Base-by-base conservation (phyloP, 2,797 vertebrate genomes). In the Antrozous pallidus region DNA sequence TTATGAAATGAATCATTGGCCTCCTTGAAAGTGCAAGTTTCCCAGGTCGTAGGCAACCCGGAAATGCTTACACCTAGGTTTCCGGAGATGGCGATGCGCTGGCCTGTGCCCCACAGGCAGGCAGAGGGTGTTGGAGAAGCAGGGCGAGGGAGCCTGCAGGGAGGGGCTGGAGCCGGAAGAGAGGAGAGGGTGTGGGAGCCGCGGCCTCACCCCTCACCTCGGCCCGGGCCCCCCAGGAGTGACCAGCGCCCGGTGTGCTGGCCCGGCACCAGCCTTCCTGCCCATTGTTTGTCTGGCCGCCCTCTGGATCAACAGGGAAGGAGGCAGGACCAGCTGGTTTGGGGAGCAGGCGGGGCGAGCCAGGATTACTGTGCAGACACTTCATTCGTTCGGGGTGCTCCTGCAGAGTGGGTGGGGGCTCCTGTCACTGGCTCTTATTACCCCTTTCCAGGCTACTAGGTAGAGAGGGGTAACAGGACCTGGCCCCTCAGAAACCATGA, bases 281-380 rank as follows among this genome's bases (percentile, higher is more conserved):
- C n/a, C 45, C 63, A 54, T 0, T 93, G 93, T 94, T 97, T 96
- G 77, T 22, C 67, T 73, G 91, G 91, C 86, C 89, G 61, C 88
- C 83, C 94, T 94, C 49, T 95, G 49, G 84, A 88, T 95, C 97
- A 96, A 97, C 94, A 95, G 92, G 67, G 90, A 90, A 88, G 85
- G 51, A 91, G 75, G 80, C 61, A 77, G 83, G 74, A 81, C 87
- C 31, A 36, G 77, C 65, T 33, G 58, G 58, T 31, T 54, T 74
- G 28, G 16, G 61, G 28, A 73, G 70, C 38, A 33, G 74, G 58
- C 4, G 0, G 51, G 56, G 56, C 36, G 63, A 69, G 31, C 40
- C 65, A 51, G 47, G 83, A 61, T 94, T 45, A 71, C 88, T 87
- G 51, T 74, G 45, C 75, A 28, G 54, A 54, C 63, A 36, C 45